These are phyloP conservation scores for Gadus macrocephalus DNA, from an alignment of 2,113 vertebrate species.

Conservation along the genomic window DNA sequence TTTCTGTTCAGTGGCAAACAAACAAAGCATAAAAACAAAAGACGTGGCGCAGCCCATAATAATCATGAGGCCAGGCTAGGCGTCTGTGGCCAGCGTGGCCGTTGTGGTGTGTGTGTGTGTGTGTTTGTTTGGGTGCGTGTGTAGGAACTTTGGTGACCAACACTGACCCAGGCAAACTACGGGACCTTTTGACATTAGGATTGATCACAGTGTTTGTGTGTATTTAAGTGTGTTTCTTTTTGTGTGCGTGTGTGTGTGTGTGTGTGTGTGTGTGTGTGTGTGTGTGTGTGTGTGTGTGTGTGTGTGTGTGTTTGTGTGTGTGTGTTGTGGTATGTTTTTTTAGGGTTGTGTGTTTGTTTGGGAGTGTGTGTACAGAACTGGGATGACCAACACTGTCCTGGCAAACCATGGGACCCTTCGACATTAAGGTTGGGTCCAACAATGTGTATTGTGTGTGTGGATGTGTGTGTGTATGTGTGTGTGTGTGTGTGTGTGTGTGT, in stretches of 20 bases:
- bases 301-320: neutral
- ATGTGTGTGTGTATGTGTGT: too few species aligned
- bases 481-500: too few species aligned
- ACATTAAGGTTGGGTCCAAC: neutral
- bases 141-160: constrained; percentile 22
- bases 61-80: constrained; percentile 56
- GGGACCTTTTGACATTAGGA: constrained; percentile 23
- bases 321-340: neutral
- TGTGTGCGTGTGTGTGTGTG: neutral
- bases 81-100: constrained; percentile 54
- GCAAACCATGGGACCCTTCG: too few species aligned
- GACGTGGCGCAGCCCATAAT: constrained; percentile 45
- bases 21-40: constrained; percentile 72
- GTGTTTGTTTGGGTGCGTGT: constrained; percentile 13
- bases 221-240: constrained; percentile 14
- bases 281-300: constrained; percentile 1
- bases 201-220: constrained; percentile 7
- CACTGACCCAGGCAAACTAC: constrained; percentile 38
- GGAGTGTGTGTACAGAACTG: too few species aligned
- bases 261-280: constrained; percentile 1
- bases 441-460: neutral
- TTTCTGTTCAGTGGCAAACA: constrained; percentile 73
- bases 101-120: constrained; percentile 19
- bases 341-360: too few species aligned
- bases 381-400: too few species aligned